Percentiles rank a stretch among this genome's conserved stretches.
These are phyloP conservation scores for Listronotus bonariensis DNA, from an alignment of 1,140 invertebrate genomes.

Conservation along the genomic window DNA sequence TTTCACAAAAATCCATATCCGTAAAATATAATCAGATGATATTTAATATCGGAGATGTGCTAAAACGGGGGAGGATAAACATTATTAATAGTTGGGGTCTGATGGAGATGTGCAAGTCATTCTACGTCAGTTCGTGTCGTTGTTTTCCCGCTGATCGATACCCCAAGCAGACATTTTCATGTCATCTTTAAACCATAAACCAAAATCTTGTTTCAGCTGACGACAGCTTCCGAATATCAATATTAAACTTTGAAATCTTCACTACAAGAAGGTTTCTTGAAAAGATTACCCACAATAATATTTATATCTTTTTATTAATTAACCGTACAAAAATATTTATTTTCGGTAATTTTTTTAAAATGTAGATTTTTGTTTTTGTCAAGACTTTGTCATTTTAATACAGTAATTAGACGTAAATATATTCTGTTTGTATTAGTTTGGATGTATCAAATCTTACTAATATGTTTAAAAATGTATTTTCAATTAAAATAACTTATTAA, in stretches of 20 bases:
- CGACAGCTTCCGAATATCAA: conserved; percentile 34
- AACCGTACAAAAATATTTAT: too few species aligned
- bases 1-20: too few species aligned
- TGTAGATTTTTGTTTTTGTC: too few species aligned
- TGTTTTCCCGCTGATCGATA: conserved; percentile 53
- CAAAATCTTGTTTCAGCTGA: conserved; percentile 36
- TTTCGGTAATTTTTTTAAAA: too few species aligned
- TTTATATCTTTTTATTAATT: too few species aligned
- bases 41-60: conserved; percentile 38
- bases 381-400: too few species aligned
- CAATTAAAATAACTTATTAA: too few species aligned
- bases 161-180: conserved; percentile 49
- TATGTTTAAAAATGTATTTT: too few species aligned
- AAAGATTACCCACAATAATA: too few species aligned
- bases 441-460: too few species aligned
- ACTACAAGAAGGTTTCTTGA: not conserved
- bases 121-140: conserved; percentile 52
- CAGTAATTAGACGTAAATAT: too few species aligned
- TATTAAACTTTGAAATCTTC: conserved; percentile 21
- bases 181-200: conserved; percentile 48
- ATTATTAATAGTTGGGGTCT: conserved; percentile 55
- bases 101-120: conserved; percentile 54
- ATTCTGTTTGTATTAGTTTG: too few species aligned
- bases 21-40: conserved; percentile 28
- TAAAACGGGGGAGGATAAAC: conserved; percentile 39